Conservation (phyloP, 2,888 invertebrate species). For the Flexamia atlantica region DNA sequence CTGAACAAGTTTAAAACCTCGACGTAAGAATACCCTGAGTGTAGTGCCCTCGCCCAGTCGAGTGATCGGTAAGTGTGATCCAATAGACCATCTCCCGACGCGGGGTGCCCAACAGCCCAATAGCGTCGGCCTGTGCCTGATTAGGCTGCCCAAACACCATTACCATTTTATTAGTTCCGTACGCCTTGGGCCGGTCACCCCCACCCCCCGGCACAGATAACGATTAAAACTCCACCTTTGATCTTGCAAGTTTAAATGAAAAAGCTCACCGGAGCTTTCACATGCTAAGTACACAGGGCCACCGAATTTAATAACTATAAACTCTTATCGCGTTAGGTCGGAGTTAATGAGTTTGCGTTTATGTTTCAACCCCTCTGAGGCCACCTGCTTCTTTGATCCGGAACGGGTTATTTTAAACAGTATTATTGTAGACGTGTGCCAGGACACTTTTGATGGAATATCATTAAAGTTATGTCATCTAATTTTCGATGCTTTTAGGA, state of each 20-base stretch:
- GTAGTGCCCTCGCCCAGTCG: not conserved
- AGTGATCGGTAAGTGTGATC: not conserved
- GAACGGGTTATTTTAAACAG: not conserved
- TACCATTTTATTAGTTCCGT: conserved; percentile 82
- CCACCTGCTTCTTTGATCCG: conserved; percentile 26
- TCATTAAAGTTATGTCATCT: conserved; percentile 23
- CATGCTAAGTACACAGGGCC: conserved; percentile 62
- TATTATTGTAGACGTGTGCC: conserved; percentile 7
- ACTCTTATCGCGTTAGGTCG: conserved; percentile 36
- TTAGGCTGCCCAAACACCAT: conserved; percentile 82
- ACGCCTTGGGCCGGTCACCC: conserved; percentile 75
- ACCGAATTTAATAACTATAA: conserved; percentile 64
- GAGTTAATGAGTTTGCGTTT: conserved; percentile 34
- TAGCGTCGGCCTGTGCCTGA: conserved; percentile 66
- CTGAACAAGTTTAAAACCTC: too few species aligned
- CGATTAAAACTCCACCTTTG: conserved; percentile 79
- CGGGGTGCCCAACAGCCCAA: not conserved
- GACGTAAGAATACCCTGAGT: not conserved
- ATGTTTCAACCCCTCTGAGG: conserved; percentile 1
- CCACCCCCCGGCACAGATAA: conserved; percentile 76
- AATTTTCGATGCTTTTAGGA: not conserved
- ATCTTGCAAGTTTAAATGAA: conserved; percentile 72
- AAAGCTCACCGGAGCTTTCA: conserved; percentile 70
- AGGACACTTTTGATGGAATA: not conserved
- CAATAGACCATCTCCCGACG: not conserved